Evolutionary conservation across 2,888 invertebrate genomes (phyloP).

Genomic region (Ophion ellenae): DNA sequence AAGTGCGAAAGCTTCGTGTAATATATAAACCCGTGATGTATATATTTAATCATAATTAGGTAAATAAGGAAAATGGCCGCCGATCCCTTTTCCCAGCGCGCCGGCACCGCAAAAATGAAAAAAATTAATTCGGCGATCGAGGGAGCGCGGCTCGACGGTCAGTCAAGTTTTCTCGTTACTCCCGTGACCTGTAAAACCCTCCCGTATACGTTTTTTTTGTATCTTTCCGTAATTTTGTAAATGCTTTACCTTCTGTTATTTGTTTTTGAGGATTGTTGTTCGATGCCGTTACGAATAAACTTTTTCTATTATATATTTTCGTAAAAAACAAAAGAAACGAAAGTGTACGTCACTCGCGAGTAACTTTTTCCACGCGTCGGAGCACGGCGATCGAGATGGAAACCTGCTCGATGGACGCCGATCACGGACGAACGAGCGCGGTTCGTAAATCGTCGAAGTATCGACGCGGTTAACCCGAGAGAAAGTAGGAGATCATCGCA

Average conservation of each 20-base stretch:
- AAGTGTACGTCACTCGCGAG: neutral
- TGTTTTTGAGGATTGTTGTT: constrained; percentile 80
- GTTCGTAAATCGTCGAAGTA: constrained; percentile 25
- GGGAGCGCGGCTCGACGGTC: neutral
- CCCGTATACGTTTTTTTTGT: constrained; percentile 48
- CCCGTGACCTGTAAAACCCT: constrained; percentile 43
- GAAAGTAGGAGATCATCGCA: constrained; percentile 66
- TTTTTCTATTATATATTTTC: constrained; percentile 61
- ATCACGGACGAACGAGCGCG: neutral
- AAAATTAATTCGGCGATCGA: constrained; percentile 1
- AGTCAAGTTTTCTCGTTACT: constrained; percentile 2
- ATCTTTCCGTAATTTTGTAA: constrained; percentile 46
- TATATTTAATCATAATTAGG: constrained; percentile 62
- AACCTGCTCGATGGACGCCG: constrained; percentile 14
- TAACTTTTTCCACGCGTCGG: neutral
- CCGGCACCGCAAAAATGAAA: neutral
- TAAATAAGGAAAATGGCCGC: constrained; percentile 45
- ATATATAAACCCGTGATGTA: constrained; percentile 61
- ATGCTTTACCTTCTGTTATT: constrained; percentile 74
- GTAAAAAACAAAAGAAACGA: constrained; percentile 33
- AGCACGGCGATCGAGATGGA: neutral
- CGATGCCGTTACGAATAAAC: constrained; percentile 81
- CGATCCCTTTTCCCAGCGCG: constrained; percentile 15
- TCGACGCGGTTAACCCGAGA: constrained; percentile 65
- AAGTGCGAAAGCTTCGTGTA: constrained; percentile 50